Evolutionary conservation across 2,113 vertebrate species (phyloP).

Genomic region (Kryptolebias marmoratus): DNA sequence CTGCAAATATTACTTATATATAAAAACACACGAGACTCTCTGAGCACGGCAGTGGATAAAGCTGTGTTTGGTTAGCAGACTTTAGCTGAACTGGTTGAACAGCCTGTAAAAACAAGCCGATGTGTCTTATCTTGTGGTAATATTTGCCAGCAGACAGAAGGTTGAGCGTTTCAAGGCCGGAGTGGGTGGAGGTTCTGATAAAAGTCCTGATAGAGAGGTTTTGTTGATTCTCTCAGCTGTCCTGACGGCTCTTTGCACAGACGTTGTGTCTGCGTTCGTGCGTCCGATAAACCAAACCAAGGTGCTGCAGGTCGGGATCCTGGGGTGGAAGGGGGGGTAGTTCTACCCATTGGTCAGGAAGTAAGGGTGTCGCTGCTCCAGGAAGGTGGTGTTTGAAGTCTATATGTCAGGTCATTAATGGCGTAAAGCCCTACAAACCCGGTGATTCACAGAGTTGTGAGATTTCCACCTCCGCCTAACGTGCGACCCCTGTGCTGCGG

Average conservation of each 20-base stretch:
- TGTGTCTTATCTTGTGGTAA: not conserved
- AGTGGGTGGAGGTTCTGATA: not conserved
- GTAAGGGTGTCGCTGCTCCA: not conserved
- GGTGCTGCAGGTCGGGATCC: not conserved
- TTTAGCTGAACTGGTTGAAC: not conserved
- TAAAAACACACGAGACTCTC: no score
- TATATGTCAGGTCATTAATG: not conserved
- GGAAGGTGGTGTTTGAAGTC: not conserved
- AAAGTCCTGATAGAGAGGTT: not conserved
- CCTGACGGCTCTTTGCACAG: not conserved
- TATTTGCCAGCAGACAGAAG: not conserved
- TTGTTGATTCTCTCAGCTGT: not conserved
- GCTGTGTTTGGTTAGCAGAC: no score
- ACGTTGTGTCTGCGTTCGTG: not conserved
- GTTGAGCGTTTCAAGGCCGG: not conserved
- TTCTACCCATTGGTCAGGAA: not conserved
- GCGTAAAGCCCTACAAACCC: not conserved
- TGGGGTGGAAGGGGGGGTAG: not conserved
- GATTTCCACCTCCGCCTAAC: not conserved
- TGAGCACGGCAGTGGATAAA: no score
- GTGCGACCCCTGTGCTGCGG: conserved; percentile 12
- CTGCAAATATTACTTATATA: no score
- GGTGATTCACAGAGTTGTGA: not conserved
- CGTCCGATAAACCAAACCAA: not conserved
- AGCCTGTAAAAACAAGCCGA: not conserved